Conservation (phyloP, 1,140 invertebrate species). For the Marisa cornuarietis region DNA sequence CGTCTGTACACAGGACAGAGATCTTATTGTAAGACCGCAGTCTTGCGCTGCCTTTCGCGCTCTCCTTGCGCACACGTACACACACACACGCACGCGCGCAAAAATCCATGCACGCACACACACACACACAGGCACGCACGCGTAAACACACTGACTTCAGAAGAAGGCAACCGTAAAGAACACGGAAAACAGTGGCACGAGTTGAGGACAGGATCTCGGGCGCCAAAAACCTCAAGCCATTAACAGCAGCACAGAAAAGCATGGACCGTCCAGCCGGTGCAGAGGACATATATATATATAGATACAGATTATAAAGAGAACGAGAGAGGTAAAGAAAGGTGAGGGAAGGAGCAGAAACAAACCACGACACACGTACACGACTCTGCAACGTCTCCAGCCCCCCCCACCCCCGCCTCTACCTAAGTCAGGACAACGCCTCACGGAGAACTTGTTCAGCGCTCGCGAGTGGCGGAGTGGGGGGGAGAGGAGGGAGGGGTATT, state of each 20-base stretch:
- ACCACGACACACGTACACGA: too few relatives aligned
- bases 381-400: too few relatives aligned
- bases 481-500: too few relatives aligned
- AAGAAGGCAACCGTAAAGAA: not conserved
- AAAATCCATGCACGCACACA: not conserved
- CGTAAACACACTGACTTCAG: not conserved
- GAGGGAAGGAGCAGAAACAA: not conserved
- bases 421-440: too few relatives aligned
- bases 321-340: not conserved
- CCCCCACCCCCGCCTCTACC: too few relatives aligned
- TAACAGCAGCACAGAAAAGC: not conserved
- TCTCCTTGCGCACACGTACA: not conserved
- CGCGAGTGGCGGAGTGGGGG: too few relatives aligned
- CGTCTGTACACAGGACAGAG: conserved; percentile 4
- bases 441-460: too few relatives aligned
- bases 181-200: not conserved
- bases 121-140: not conserved
- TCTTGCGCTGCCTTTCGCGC: not conserved
- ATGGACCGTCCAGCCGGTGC: not conserved
- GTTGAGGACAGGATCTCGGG: not conserved
- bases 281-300: not conserved
- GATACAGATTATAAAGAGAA: too few relatives aligned
- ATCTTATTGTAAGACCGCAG: conserved; percentile 3
- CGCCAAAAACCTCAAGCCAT: not conserved
- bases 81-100: not conserved